These are phyloP conservation scores for Synanthedon tipuliformis DNA, from an alignment of 2,888 invertebrate species.

Conservation along the genomic window DNA sequence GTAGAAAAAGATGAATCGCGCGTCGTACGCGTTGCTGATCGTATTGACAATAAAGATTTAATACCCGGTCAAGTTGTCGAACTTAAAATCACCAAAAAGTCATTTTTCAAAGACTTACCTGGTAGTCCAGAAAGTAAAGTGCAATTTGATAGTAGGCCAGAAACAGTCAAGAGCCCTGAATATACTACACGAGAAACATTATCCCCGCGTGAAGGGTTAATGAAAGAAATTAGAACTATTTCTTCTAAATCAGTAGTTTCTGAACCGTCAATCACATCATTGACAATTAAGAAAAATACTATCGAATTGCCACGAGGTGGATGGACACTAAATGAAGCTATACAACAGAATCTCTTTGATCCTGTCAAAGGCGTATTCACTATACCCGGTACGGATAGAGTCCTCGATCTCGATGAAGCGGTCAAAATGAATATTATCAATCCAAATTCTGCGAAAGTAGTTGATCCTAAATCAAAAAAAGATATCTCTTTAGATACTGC, in stretches of 20 bases:
- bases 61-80: constrained; percentile 62
- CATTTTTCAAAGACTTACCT: constrained; percentile 58
- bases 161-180: constrained; percentile 71
- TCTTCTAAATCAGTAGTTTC: constrained; percentile 50
- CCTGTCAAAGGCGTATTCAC: constrained; percentile 85
- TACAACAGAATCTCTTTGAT: constrained; percentile 84
- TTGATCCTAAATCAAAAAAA: constrained; percentile 80
- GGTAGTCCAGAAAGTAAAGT: constrained; percentile 60
- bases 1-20: constrained; percentile 69
- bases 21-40: constrained; percentile 49
- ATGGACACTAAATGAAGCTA: constrained; percentile 86
- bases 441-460: constrained; percentile 82
- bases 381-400: constrained; percentile 87
- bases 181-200: constrained; percentile 31
- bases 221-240: constrained; percentile 45
- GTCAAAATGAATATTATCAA: constrained; percentile 87
- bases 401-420: constrained; percentile 88
- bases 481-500: constrained; percentile 77
- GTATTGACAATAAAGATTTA: constrained; percentile 43
- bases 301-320: constrained; percentile 86
- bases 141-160: constrained; percentile 63
- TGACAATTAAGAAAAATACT: constrained; percentile 74
- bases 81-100: constrained; percentile 64
- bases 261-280: constrained; percentile 59
- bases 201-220: constrained; percentile 27